phyloP scores from a whole-genome alignment of 2,113 vertebrate species.

The Empidonax traillii region DNA sequence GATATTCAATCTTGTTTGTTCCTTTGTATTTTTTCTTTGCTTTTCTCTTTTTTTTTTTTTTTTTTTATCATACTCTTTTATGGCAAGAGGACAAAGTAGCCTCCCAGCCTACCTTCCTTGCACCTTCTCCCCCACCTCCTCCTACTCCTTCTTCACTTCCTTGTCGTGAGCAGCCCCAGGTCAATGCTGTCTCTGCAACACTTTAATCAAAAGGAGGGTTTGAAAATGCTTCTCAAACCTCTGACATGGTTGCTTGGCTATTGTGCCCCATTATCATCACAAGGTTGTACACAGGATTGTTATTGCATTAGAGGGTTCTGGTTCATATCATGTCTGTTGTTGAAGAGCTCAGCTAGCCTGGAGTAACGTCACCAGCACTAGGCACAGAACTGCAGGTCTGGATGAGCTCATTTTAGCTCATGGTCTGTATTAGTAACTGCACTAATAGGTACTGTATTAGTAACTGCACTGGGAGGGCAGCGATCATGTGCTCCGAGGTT shows the following conservation, averaged over 20 bases:
- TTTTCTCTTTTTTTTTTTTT: neutral
- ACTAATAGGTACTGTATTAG: neutral
- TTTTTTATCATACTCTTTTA: neutral
- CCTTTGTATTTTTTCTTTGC: neutral
- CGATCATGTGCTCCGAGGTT: fast-evolving
- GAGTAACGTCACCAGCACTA: neutral
- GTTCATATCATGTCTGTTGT: neutral
- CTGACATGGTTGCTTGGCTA: neutral
- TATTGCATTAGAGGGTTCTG: neutral
- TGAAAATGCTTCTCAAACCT: neutral
- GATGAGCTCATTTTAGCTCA: neutral
- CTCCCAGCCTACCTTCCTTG: neutral
- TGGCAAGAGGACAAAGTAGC: neutral
- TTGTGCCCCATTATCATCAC: neutral
- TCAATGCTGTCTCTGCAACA: neutral
- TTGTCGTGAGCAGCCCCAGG: neutral
- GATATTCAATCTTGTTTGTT: neutral
- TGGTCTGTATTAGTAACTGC: neutral
- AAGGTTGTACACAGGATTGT: neutral
- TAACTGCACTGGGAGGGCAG: neutral
- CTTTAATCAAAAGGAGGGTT: neutral
- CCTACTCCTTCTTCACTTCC: neutral
- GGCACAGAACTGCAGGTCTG: neutral
- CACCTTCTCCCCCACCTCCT: neutral
- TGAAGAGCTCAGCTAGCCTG: neutral